Evolutionary conservation across 2,888 invertebrate genomes (phyloP).

Genomic region (Lasioglossum villosulum): DNA sequence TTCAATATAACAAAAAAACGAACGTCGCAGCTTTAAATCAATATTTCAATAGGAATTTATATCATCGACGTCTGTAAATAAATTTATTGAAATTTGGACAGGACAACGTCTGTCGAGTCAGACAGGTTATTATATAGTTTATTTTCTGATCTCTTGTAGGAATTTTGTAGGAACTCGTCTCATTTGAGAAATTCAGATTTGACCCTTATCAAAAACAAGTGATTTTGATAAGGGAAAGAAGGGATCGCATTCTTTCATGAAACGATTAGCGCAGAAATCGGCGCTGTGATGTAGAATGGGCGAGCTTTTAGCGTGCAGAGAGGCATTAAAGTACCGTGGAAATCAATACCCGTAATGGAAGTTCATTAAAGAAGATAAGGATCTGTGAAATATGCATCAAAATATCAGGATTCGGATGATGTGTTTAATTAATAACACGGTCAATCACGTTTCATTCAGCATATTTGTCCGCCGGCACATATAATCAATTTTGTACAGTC

Average conservation of each 20-base stretch:
- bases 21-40: no score
- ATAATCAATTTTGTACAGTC: background rate
- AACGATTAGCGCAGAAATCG: background rate
- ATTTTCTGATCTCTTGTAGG: background rate
- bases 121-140: no score
- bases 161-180: background rate
- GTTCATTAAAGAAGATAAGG: conserved; percentile 6
- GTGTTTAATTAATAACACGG: conserved; percentile 7
- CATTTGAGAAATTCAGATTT: background rate
- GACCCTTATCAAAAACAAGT: background rate
- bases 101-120: no score
- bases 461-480: conserved; percentile 1
- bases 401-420: background rate
- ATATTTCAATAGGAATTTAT: no score
- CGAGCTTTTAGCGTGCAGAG: background rate
- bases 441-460: conserved; percentile 4
- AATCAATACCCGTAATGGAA: background rate
- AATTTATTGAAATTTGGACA: no score
- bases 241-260: background rate
- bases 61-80: no score
- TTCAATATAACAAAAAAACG: no score
- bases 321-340: background rate
- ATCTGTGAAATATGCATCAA: background rate
- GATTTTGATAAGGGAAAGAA: background rate
- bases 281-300: background rate